A percentile compares a stretch with the other conserved stretches of the same genome.
Conservation (phyloP, 2,113 vertebrate species). For the Anoura caudifer region DNA sequence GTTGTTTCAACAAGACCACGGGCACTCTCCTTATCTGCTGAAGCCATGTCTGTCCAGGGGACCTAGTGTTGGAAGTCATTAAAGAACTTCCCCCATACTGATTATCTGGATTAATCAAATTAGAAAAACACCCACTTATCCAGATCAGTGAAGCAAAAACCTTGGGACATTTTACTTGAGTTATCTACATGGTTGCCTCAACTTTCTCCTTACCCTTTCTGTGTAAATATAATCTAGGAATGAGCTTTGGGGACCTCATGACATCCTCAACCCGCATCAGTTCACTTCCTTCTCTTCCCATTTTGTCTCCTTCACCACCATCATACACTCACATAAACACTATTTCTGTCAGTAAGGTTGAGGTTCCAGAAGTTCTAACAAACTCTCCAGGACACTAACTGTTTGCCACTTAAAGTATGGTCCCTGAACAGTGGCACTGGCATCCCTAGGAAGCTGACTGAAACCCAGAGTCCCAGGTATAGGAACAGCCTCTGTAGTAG, state of each 20-base stretch:
- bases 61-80: neutral
- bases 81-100: neutral
- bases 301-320: neutral
- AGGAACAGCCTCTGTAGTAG: neutral
- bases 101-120: slow-evolving; percentile 3
- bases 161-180: neutral
- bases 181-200: neutral
- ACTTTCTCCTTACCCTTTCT: neutral
- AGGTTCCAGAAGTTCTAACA: neutral
- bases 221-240: neutral
- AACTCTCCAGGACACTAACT: neutral
- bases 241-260: neutral
- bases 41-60: neutral
- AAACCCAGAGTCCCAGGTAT: neutral
- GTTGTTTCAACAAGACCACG: fast-evolving
- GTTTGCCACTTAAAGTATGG: neutral
- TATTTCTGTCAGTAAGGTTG: too few species aligned
- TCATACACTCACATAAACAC: neutral
- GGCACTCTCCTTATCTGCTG: fast-evolving
- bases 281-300: neutral
- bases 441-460: neutral
- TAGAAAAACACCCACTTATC: neutral
- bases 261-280: neutral
- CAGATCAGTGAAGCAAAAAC: slow-evolving; percentile 2
- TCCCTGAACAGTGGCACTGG: fast-evolving